Percentiles rank a stretch among this genome's conserved stretches.
These are phyloP conservation scores for Aspidoscelis tigris DNA, from an alignment of 2,113 vertebrate genomes.

Conservation along the genomic window DNA sequence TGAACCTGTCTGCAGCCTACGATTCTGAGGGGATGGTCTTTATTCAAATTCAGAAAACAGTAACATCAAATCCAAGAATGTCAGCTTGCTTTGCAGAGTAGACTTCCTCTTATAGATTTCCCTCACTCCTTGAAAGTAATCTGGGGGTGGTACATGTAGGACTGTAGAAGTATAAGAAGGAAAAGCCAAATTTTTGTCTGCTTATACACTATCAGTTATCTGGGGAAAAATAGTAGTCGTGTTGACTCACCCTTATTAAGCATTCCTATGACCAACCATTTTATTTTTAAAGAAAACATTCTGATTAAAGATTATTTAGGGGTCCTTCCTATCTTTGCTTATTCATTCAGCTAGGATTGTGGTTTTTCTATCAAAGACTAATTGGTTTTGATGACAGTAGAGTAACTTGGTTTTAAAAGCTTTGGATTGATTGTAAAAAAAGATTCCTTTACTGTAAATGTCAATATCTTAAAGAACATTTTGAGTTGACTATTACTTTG, in stretches of 20 bases:
- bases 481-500: conserved; percentile 1
- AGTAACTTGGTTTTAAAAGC: conserved; percentile 31
- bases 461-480: conserved; percentile 22
- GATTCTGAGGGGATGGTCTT: too few relatives aligned
- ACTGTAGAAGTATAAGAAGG: too few relatives aligned
- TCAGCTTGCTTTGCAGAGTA: too few relatives aligned
- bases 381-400: conserved; percentile 3
- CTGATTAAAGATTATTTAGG: background rate
- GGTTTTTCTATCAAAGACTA: conserved; percentile 5
- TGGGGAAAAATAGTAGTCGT: too few relatives aligned
- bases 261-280: background rate
- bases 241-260: background rate
- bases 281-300: background rate
- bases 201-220: too few relatives aligned
- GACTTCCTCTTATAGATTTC: too few relatives aligned
- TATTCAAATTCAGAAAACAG: too few relatives aligned
- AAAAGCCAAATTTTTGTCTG: too few relatives aligned
- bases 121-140: too few relatives aligned
- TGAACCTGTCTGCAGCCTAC: too few relatives aligned
- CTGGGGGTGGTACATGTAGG: too few relatives aligned
- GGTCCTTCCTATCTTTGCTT: background rate
- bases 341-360: background rate
- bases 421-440: conserved; percentile 22
- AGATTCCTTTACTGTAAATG: conserved; percentile 13
- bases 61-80: too few relatives aligned